Evolutionary conservation across 2,797 vertebrate genomes (phyloP), one percentile per base, ranked within the genome.

Genomic region (Anabas testudineus): DNA sequence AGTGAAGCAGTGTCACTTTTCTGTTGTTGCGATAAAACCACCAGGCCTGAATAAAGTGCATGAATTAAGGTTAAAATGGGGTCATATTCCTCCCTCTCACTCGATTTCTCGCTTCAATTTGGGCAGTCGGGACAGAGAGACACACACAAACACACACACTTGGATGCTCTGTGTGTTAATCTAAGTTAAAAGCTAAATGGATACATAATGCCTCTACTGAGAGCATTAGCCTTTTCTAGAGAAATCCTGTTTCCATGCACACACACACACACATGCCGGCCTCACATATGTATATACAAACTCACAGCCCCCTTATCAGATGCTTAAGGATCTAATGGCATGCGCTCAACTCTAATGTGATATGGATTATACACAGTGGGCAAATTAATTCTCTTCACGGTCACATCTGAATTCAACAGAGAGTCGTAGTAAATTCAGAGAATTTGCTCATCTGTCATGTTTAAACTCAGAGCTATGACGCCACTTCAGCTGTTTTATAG

Each of bases 111-210:
- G 42, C 47, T 19, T 37, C 65, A 68, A 10, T 66, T 79, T 54
- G 74, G 71, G 53, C 76, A 60, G 61, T 54, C 34, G 3, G 51
- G 30, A 62, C 49, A 65, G 43, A 77, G 8, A 70, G 45, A 73
- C 55, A 30, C 58, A 57, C 58, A 59, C 39, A 68, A 56, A 57
- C 34, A 63, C 46, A 59, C 79, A 73, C 60, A 70, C 30, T 48
- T 39, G 37, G 66, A 71, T 62, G 61, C 57, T 54, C 67, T 73
- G 76, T 82, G 68, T 88, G 85, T 93, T 93, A 93, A 94, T 94
- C 93, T 92, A 93, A 90, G 90, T 87, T 93, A 91, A 94, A 94
- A 91, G 89, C 89, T 93, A 91, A 93, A 93, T 94, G 92, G 93
- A 94, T 60, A 79, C 83, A 87, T 94, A 94, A 93, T 91, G 84